Evolutionary conservation across 2,113 vertebrate species (phyloP), one percentile per base, ranked within the genome.

Genomic region (Synodontis membranacea): DNA sequence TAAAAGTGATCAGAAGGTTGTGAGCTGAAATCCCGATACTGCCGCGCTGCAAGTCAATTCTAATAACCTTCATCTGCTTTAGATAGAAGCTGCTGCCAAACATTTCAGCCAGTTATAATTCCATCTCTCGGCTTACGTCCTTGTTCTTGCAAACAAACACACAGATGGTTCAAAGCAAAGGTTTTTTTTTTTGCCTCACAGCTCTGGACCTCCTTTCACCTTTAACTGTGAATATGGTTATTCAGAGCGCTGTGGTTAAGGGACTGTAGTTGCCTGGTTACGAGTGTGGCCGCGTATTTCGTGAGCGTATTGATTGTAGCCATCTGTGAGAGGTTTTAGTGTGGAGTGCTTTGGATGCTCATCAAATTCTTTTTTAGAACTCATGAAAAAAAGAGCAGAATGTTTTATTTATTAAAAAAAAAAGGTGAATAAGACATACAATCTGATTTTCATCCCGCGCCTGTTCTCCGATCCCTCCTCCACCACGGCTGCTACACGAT

Each of bases 251-350:
- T 72, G 58, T 37, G 54, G 54, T 84, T 75, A 82, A 64, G 82
- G 52, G 74, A 75, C 54, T 85, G 44, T 58, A 72, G 86, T 83
- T 83, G 44, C 86, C 68, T 83, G 72, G 86, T 86, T 64, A 86
- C 79, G 28, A 81, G 78, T 28, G 19, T 64, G 58, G 62, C 68
- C 48, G 39, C 46, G 50, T 70, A 58, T 62, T 87, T 74, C 11
- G 60, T 50, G 72, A 83, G 52, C 0, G 15, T 66, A 87, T 85
- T 83, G 79, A 89, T 76, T 72, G 23, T n/a, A 54, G 52, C 86
- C 80, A 82, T 89, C 86, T 86, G 62, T n/a, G 70, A 46, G 58
- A 83, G 79, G 78, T 68, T 56, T 84, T 42, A 54, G 56, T 75
- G 15, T 78, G 81, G 62, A 81, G 80, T 80, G 44, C 70, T 39